These are phyloP conservation scores for Aulostomus chinensis DNA, from an alignment of 2,797 vertebrate species.

Conservation along the genomic window DNA sequence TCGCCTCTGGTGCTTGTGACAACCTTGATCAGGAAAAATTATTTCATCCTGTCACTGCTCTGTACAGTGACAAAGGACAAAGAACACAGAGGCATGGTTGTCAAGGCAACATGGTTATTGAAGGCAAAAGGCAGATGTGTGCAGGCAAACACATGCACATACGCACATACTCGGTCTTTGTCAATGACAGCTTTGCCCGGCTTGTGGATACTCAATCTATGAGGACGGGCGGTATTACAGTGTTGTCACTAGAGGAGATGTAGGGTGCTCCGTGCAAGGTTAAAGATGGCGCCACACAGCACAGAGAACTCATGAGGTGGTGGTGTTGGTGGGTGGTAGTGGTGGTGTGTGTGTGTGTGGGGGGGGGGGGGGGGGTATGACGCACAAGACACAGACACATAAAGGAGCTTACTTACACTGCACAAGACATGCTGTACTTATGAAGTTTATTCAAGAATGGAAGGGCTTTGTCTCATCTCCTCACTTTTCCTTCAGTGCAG, in stretches of 20 bases:
- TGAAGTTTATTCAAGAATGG: background rate
- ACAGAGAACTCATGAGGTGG: slow-evolving; percentile 8
- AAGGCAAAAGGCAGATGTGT: slow-evolving; percentile 54
- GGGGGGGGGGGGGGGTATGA: slow-evolving; percentile 14
- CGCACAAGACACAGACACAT: background rate
- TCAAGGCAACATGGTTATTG: slow-evolving; percentile 69
- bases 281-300: slow-evolving; percentile 4
- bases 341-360: no score
- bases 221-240: slow-evolving; percentile 35
- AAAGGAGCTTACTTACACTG: background rate
- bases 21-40: slow-evolving; percentile 64
- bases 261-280: slow-evolving; percentile 27
- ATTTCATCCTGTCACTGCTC: slow-evolving; percentile 49
- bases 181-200: slow-evolving; percentile 44
- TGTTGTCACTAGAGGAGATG: slow-evolving; percentile 36
- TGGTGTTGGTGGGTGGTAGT: no score
- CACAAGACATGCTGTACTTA: background rate
- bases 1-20: slow-evolving; percentile 24
- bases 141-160: slow-evolving; percentile 1
- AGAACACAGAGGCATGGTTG: slow-evolving; percentile 66
- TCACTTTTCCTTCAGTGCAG: no score
- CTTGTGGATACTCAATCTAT: slow-evolving; percentile 46
- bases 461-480: no score
- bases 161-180: slow-evolving; percentile 23
- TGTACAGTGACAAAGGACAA: slow-evolving; percentile 63